Evolutionary conservation across 2,888 invertebrate species (phyloP), one percentile per base, ranked within the genome.

Genomic region (Neelides folsomi): DNA sequence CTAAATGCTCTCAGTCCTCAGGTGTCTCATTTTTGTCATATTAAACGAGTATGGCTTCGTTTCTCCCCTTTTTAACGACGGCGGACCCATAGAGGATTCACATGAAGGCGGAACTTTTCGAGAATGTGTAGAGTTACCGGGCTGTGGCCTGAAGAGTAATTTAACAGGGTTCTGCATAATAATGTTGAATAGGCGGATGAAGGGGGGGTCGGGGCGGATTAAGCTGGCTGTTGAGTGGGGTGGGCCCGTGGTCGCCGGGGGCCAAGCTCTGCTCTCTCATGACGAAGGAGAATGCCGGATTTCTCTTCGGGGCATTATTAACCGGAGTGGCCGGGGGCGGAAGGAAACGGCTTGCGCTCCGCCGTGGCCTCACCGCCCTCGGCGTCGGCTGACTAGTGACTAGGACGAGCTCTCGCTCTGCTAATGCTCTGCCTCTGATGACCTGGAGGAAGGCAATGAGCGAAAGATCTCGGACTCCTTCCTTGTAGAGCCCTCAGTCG

Each of bases 291-390:
- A 60, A 64, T 60, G 55, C 61, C 59, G 62, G 62, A 64, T 64
- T 64, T 64, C 44, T 60, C 64, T 59, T 60, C 52, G 40, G 56
- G 64, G 65, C 65, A 63, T 65, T 65, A 65, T 65, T 65, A 65
- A 65, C 65, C 61, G 57, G 63, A 63, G 57, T 61, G 56, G 65
- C 65, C 63, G 57, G 53, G 51, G 61, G 59, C 60, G 51, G 58
- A 62, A 63, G 55, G 59, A 60, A 62, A 60, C 56, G 58, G 58
- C 59, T 57, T 59, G 49, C 44, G 49, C 43, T 43, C 38, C 16
- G 37, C 38, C 35, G 15, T 35, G 15, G 13, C 36, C 27, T 8
- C 19, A 18, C 27, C 27, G 27, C 27, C 27, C 27, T 27, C 27
- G 42, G 15, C 12, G 42, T 15, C 10, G 16, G 42, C 42, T 12